A percentile compares a stretch with the other conserved stretches of the same genome.
phyloP scores from a whole-genome alignment of 2,888 invertebrate species.

The Philonicus albiceps region DNA sequence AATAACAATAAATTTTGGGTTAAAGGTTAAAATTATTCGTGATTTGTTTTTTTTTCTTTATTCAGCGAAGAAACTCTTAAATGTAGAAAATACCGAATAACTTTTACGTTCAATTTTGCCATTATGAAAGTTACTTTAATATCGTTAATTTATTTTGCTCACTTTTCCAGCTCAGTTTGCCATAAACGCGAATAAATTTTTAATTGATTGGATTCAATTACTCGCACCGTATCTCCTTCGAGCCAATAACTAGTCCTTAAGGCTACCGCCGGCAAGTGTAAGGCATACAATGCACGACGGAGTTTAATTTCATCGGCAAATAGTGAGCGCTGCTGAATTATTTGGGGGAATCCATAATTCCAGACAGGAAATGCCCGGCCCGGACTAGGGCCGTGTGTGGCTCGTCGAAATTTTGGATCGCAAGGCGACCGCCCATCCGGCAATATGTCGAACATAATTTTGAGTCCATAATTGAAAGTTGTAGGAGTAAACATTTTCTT shows the following conservation, averaged over 20 bases:
- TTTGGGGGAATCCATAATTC: conserved; percentile 37
- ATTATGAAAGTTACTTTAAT: not conserved
- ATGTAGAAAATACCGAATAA: too few relatives aligned
- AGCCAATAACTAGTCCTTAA: conserved; percentile 18
- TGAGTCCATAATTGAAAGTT: conserved; percentile 45
- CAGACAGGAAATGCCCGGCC: not conserved
- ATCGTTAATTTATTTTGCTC: not conserved
- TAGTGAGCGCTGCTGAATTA: conserved; percentile 44
- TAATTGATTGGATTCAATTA: conserved; percentile 51
- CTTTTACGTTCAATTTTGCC: not conserved
- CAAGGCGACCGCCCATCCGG: not conserved
- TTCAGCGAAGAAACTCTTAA: too few relatives aligned
- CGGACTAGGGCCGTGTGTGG: not conserved
- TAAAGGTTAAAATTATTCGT: too few relatives aligned
- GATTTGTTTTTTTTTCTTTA: too few relatives aligned
- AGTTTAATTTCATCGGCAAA: conserved; percentile 48
- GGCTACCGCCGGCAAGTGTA: conserved; percentile 20
- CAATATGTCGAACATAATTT: conserved; percentile 46
- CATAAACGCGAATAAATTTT: conserved; percentile 51
- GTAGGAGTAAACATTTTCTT: conserved; percentile 52
- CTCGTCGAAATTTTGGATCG: not conserved
- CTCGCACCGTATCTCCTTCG: not conserved
- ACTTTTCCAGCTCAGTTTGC: not conserved
- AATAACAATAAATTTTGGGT: too few relatives aligned
- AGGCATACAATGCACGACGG: conserved; percentile 26